Conservation (phyloP, 2,888 invertebrate species). For the Spicauda simplicius region DNA sequence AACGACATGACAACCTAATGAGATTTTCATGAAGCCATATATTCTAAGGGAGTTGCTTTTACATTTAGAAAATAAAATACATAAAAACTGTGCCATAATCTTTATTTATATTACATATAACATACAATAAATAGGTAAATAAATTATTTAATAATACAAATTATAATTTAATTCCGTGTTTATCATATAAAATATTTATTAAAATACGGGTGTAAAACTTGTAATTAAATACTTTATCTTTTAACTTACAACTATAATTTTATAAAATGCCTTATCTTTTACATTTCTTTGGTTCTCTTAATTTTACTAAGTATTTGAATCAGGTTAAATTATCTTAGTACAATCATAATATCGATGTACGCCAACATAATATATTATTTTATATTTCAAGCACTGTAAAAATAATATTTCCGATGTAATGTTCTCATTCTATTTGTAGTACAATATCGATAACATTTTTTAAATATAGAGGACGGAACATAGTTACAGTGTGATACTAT, state of each 20-base stretch:
- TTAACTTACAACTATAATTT: neutral
- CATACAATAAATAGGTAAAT: constrained; percentile 24
- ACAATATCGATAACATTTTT: neutral
- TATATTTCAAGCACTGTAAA: no score
- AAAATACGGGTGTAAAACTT: neutral
- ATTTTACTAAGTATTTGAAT: neutral
- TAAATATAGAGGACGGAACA: no score
- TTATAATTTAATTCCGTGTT: neutral
- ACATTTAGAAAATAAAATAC: neutral
- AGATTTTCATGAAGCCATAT: neutral
- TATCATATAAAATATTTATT: neutral
- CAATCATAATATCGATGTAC: no score
- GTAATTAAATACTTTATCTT: neutral
- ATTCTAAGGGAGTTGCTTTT: neutral
- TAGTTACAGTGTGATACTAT: no score
- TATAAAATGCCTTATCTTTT: neutral
- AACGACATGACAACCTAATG: neutral
- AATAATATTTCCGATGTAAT: no score
- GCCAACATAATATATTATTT: no score
- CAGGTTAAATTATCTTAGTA: neutral
- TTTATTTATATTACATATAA: constrained; percentile 20
- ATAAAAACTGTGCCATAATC: neutral
- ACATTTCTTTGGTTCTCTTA: neutral
- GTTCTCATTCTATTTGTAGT: neutral
- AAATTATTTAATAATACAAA: constrained; percentile 16